Percentiles rank a stretch among this genome's conserved stretches.
These are phyloP conservation scores for Lophius americanus DNA, from an alignment of 2,797 vertebrate genomes.

Conservation along the genomic window DNA sequence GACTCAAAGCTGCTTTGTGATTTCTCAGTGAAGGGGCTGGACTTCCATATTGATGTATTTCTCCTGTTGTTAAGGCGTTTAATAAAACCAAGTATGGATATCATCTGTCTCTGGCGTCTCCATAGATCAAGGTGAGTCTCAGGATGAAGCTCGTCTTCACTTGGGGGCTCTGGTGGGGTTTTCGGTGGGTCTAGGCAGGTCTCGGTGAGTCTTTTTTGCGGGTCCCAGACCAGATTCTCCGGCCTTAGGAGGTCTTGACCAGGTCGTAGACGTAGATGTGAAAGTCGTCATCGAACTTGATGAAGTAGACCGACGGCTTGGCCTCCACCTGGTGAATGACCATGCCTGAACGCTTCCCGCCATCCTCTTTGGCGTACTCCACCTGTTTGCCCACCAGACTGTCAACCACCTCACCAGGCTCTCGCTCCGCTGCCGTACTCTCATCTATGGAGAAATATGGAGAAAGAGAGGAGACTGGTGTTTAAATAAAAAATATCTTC, in stretches of 20 bases:
- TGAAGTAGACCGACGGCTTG: conserved; percentile 98
- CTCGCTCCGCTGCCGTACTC: conserved; percentile 90
- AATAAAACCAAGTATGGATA: neutral
- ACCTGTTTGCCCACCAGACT: conserved; percentile 98
- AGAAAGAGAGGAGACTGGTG: neutral
- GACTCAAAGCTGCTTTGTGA: neutral
- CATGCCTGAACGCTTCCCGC: conserved; percentile 97
- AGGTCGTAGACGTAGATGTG: conserved; percentile 99
- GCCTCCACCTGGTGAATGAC: conserved; percentile 98
- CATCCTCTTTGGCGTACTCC: conserved; percentile 98
- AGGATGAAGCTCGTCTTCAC: conserved; percentile 12
- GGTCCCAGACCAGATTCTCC: neutral
- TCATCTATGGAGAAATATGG: conserved; percentile 80
- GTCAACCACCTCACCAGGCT: conserved; percentile 97
- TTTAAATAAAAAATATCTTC: neutral
- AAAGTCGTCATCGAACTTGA: conserved; percentile 98
- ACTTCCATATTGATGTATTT: neutral
- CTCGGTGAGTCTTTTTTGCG: conserved; percentile 27
- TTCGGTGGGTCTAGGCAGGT: conserved; percentile 26
- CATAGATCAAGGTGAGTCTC: neutral
- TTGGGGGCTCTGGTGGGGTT: conserved; percentile 1
- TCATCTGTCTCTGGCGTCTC: conserved; percentile 15
- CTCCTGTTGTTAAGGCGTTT: conserved; percentile 36
- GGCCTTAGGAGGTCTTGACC: conserved; percentile 93
- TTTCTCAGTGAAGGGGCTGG: neutral